These are phyloP conservation scores for Suncus etruscus DNA, from an alignment of 2,113 vertebrate species.

Conservation along the genomic window DNA sequence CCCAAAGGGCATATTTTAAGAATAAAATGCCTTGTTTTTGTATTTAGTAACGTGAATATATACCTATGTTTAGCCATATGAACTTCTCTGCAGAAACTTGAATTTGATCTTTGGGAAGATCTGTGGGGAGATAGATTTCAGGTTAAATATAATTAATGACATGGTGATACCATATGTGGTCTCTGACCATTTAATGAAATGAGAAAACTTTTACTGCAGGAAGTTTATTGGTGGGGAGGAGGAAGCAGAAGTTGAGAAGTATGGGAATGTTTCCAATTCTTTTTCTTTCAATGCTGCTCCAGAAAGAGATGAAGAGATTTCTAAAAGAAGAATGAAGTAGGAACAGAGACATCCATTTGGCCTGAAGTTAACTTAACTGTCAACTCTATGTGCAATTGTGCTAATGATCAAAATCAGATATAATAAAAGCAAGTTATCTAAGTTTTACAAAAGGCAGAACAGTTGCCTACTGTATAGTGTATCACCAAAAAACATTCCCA, in stretches of 20 bases:
- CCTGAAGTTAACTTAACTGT: conserved; percentile 67
- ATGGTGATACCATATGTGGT: background rate
- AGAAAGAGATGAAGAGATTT: conserved; percentile 18
- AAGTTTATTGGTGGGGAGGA: background rate
- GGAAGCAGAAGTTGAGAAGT: background rate
- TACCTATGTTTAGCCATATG: background rate
- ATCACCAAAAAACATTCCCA: conserved; percentile 40
- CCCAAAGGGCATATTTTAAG: background rate
- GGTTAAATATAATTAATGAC: background rate
- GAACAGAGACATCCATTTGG: conserved; percentile 52
- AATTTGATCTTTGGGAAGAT: background rate
- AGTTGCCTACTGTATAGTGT: background rate
- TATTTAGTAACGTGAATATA: background rate
- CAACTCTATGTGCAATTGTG: conserved; percentile 54
- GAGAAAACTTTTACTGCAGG: background rate
- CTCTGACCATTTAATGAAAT: background rate
- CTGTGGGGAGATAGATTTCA: background rate
- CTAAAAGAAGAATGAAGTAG: conserved; percentile 56
- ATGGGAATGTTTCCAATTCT: background rate
- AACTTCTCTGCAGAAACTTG: background rate
- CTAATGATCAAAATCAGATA: conserved; percentile 72
- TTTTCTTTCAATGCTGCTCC: conserved; percentile 24
- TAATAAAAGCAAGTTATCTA: conserved; percentile 55
- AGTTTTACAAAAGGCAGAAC: conserved; percentile 53
- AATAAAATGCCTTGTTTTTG: background rate